Percentiles rank a stretch among this genome's conserved stretches.
Evolutionary conservation across 2,888 invertebrate species (phyloP).

Genomic region (Napeogenes sylphis): DNA sequence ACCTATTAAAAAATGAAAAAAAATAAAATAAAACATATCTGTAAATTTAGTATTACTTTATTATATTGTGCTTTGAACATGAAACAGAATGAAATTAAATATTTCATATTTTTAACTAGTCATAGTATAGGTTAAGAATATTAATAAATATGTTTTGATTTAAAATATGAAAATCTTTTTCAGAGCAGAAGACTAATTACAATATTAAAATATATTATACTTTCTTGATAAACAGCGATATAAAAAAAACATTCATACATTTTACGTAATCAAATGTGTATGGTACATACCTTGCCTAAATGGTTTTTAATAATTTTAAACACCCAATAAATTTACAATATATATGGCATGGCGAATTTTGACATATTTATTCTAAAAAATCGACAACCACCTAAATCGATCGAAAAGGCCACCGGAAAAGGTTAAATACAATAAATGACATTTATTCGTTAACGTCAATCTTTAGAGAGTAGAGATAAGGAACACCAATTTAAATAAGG

Average conservation of each 20-base stretch:
- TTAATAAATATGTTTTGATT: too few relatives aligned
- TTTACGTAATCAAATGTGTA: slow-evolving; percentile 5
- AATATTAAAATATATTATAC: too few relatives aligned
- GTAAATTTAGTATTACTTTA: slow-evolving; percentile 9
- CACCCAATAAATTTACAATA: slow-evolving; percentile 13
- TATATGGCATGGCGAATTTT: slow-evolving; percentile 26
- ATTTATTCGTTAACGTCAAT: slow-evolving; percentile 19
- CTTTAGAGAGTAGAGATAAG: too few relatives aligned
- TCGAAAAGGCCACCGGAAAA: slow-evolving; percentile 30
- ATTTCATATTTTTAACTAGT: too few relatives aligned
- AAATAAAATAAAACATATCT: slow-evolving; percentile 9
- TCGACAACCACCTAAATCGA: slow-evolving; percentile 27
- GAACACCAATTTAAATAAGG: too few relatives aligned
- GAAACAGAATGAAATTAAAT: too few relatives aligned
- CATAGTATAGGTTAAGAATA: too few relatives aligned
- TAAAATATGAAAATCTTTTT: too few relatives aligned
- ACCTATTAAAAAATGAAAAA: slow-evolving; percentile 11
- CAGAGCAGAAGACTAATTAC: too few relatives aligned
- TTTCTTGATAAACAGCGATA: too few relatives aligned
- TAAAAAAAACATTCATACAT: too few relatives aligned
- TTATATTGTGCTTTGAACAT: too few relatives aligned
- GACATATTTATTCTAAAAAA: slow-evolving; percentile 19
- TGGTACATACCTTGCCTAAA: slow-evolving; percentile 18
- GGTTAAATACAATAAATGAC: slow-evolving; percentile 31
- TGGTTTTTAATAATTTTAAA: slow-evolving; percentile 13